Conservation (phyloP, 30 jellyfish, hydroid and myxozoan genomes). For the Aurelia sp. region DNA sequence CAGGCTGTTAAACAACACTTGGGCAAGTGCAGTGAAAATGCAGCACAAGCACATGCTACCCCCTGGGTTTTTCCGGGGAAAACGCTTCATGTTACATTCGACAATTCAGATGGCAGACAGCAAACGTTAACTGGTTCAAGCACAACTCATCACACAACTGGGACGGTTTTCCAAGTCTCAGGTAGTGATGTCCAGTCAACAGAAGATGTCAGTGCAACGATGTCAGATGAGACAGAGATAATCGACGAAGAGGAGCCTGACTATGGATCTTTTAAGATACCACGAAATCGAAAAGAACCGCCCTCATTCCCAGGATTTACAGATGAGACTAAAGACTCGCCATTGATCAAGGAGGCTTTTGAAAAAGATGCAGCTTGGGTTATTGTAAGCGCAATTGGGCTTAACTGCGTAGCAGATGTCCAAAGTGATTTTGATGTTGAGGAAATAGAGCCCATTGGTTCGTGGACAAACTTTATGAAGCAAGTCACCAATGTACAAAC, state of each 20-base stretch:
- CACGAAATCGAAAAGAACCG: constrained; percentile 46
- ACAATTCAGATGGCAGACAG: no score
- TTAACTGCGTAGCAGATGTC: constrained; percentile 43
- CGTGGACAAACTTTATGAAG: constrained; percentile 61
- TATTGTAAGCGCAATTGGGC: constrained; percentile 47
- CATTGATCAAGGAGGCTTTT: constrained; percentile 39
- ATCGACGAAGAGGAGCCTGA: constrained; percentile 53
- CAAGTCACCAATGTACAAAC: no score
- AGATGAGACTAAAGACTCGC: constrained; percentile 43
- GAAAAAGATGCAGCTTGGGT: constrained; percentile 60
- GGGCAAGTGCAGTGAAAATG: no score
- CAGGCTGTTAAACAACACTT: no score
- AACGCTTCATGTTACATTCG: no score
- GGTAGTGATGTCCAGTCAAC: constrained; percentile 28
- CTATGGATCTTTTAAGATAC: constrained; percentile 59
- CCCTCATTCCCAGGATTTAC: constrained; percentile 54
- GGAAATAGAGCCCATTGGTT: constrained; percentile 50
- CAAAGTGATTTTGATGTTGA: constrained; percentile 42
- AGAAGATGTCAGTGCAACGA: constrained; percentile 22
- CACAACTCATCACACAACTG: constrained; percentile 60
- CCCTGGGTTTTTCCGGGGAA: no score
- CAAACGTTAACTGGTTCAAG: no score
- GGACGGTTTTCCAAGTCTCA: constrained; percentile 41
- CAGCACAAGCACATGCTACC: no score
- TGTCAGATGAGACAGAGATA: constrained; percentile 29